phyloP scores from a whole-genome alignment of 1,140 invertebrate genomes.

The Phymastichus coffea region DNA sequence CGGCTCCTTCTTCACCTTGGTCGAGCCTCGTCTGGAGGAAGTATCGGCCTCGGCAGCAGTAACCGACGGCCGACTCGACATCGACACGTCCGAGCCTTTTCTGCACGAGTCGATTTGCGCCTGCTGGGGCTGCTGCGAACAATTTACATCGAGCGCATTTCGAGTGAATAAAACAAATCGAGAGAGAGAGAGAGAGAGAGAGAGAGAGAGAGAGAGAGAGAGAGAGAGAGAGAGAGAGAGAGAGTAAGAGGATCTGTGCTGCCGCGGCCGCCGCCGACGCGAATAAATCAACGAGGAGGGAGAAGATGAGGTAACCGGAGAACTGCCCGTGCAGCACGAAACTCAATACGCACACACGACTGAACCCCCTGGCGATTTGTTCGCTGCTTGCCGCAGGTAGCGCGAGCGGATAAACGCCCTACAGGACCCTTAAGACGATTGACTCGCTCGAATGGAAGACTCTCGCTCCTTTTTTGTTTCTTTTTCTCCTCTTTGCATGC shows the following conservation, averaged over 20 bases:
- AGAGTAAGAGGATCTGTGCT: constrained; percentile 37
- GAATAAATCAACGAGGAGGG: constrained; percentile 45
- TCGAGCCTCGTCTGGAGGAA: constrained; percentile 52
- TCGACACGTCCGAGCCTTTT: constrained; percentile 45
- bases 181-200: constrained; percentile 6
- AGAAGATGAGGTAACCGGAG: constrained; percentile 33
- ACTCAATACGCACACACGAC: too few relatives aligned
- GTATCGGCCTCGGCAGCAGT: constrained; percentile 61
- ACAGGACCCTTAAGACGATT: too few relatives aligned
- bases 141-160: not conserved
- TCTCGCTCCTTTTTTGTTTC: too few relatives aligned
- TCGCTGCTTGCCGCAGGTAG: too few relatives aligned
- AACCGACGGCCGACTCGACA: constrained; percentile 46
- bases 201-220: not conserved
- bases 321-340: too few relatives aligned
- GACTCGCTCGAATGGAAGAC: too few relatives aligned
- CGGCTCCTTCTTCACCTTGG: constrained; percentile 69
- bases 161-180: constrained; percentile 20
- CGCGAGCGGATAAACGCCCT: too few relatives aligned
- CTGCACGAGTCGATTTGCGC: constrained; percentile 48
- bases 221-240: constrained; percentile 22
- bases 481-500: too few relatives aligned
- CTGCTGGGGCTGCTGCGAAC: constrained; percentile 25
- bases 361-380: too few relatives aligned
- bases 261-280: too few relatives aligned